phyloP scores from a whole-genome alignment of 2,113 vertebrate genomes.

The Colaptes auratus region DNA sequence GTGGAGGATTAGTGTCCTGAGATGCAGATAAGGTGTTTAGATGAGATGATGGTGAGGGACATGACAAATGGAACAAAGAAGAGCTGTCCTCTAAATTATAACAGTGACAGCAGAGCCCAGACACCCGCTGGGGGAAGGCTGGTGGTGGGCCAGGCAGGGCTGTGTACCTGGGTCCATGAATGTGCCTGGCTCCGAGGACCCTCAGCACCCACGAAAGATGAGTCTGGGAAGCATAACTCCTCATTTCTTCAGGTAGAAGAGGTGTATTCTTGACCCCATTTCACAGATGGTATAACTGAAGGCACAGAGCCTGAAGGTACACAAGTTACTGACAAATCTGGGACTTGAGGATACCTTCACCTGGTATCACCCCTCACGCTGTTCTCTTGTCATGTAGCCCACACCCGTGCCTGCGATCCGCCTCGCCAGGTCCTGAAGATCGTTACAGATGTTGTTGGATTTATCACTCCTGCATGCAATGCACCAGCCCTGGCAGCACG shows the following conservation, averaged over 20 bases:
- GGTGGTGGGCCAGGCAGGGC: accelerated
- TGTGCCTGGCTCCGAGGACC: not conserved
- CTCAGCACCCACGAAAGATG: not conserved
- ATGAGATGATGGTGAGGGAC: accelerated
- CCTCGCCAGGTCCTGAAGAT: slow-evolving; percentile 44
- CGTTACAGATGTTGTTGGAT: slow-evolving; percentile 63
- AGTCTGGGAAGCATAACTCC: no score
- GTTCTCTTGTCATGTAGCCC: not conserved
- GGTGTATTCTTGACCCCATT: not conserved
- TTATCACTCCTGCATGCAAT: slow-evolving; percentile 52
- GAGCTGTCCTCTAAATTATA: not conserved
- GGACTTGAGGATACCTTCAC: not conserved
- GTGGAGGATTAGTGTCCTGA: not conserved
- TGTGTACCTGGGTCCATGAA: not conserved
- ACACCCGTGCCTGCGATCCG: not conserved
- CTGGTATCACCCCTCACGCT: not conserved
- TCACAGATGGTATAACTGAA: not conserved
- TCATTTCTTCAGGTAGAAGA: not conserved
- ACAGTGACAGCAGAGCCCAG: accelerated
- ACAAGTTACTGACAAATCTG: not conserved
- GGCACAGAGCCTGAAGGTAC: accelerated
- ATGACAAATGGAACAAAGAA: not conserved
- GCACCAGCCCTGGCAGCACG: slow-evolving; percentile 57
- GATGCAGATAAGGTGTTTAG: not conserved
- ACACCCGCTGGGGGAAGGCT: accelerated